phyloP scores from a whole-genome alignment of 1,140 invertebrate species.

The Drosophila novamexicana region DNA sequence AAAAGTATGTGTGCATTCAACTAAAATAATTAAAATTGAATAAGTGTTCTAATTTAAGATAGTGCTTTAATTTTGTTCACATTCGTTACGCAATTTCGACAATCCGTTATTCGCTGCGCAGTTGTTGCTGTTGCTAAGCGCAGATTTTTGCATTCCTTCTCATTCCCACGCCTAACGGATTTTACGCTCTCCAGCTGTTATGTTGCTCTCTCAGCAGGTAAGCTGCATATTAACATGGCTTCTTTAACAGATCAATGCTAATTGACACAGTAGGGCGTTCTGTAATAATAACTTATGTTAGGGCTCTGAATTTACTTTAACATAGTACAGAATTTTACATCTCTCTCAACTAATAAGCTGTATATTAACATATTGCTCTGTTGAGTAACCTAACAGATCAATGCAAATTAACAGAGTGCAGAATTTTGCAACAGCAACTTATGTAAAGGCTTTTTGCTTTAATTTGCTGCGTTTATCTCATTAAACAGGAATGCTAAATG shows the following conservation, averaged over 20 bases:
- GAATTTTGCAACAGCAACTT: background rate
- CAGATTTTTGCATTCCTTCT: background rate
- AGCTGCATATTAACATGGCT: background rate
- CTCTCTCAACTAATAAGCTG: too few relatives aligned
- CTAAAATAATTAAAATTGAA: too few relatives aligned
- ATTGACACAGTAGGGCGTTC: background rate
- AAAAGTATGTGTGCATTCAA: too few relatives aligned
- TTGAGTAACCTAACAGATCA: background rate
- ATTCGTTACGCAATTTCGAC: background rate
- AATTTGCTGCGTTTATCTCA: slow-evolving; percentile 5
- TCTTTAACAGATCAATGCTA: background rate
- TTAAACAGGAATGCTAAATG: background rate
- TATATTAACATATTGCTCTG: background rate
- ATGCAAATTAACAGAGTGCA: background rate
- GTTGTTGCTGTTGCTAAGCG: background rate
- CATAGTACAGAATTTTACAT: background rate
- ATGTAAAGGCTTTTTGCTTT: background rate
- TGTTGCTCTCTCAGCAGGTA: background rate
- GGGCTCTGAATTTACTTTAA: background rate
- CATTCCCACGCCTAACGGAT: background rate
- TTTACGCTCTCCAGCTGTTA: background rate
- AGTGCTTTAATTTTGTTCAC: background rate
- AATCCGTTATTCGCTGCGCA: too few relatives aligned
- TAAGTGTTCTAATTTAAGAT: too few relatives aligned
- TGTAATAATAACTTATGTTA: background rate